Evolutionary conservation across 1,140 invertebrate species (phyloP).

Genomic region (Ceratosolen fusciceps): DNA sequence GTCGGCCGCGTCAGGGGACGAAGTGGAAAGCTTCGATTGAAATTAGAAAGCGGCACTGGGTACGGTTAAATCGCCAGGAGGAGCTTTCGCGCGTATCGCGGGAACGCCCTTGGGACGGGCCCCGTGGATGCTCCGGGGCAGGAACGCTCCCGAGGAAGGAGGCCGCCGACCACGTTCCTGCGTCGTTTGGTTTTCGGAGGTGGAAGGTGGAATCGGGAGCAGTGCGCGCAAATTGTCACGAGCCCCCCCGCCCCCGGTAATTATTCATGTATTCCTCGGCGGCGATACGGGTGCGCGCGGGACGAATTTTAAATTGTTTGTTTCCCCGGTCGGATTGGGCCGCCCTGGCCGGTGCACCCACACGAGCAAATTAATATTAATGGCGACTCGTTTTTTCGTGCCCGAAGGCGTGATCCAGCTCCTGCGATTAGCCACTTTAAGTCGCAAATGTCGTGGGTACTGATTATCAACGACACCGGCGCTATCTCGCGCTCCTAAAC

Average conservation of each 20-base stretch:
- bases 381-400: constrained; percentile 21
- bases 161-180: too few species aligned
- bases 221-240: constrained; percentile 15
- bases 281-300: constrained; percentile 21
- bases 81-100: neutral
- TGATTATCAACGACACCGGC: constrained; percentile 15
- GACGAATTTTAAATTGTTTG: constrained; percentile 30
- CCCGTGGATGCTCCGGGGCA: too few species aligned
- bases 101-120: too few species aligned
- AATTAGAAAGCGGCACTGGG: constrained; percentile 3
- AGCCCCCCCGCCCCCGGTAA: constrained; percentile 3
- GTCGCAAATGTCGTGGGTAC: constrained; percentile 10
- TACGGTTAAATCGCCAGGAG: neutral
- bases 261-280: constrained; percentile 32
- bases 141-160: too few species aligned
- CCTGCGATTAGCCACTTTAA: constrained; percentile 28
- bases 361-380: constrained; percentile 34
- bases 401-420: constrained; percentile 25
- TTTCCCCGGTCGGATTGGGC: neutral
- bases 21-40: neutral
- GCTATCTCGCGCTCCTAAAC: neutral
- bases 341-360: neutral
- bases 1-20: neutral
- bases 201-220: too few species aligned
- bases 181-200: too few species aligned